phyloP scores from a whole-genome alignment of 1,140 invertebrate species.

The Pseudomyrmex flavicornis region DNA sequence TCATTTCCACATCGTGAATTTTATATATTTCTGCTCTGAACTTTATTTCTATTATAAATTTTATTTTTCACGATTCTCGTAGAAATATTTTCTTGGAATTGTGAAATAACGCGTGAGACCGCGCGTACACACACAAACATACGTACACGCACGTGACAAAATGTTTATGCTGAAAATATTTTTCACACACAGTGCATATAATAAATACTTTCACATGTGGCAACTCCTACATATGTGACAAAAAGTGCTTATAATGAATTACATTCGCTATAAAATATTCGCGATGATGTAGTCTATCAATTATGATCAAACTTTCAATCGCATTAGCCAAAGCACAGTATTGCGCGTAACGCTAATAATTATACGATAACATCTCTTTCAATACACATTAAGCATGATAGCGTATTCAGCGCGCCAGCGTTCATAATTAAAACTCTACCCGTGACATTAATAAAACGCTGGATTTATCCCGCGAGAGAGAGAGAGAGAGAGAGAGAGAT shows the following conservation, averaged over 20 bases:
- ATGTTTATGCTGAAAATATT: not conserved
- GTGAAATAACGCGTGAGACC: not conserved
- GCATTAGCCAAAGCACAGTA: constrained; percentile 16
- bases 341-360: constrained; percentile 19
- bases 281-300: constrained; percentile 22
- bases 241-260: constrained; percentile 15
- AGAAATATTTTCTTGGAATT: constrained; percentile 42
- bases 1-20: constrained; percentile 48
- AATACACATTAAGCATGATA: constrained; percentile 40
- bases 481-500: not conserved
- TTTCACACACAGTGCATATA: not conserved
- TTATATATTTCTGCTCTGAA: constrained; percentile 28
- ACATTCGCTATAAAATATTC: constrained; percentile 42
- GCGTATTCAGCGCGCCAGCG: not conserved
- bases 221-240: not conserved
- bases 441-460: constrained; percentile 51
- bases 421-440: constrained; percentile 56
- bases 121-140: not conserved
- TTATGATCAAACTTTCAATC: constrained; percentile 48
- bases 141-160: not conserved
- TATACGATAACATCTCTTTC: constrained; percentile 48
- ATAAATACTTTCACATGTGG: not conserved
- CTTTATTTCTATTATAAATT: constrained; percentile 55
- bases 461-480: constrained; percentile 44
- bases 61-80: constrained; percentile 16